A percentile compares a stretch with the other conserved stretches of the same genome.
Evolutionary conservation across 2,113 vertebrate genomes (phyloP).

Genomic region (Piaya cayana): DNA sequence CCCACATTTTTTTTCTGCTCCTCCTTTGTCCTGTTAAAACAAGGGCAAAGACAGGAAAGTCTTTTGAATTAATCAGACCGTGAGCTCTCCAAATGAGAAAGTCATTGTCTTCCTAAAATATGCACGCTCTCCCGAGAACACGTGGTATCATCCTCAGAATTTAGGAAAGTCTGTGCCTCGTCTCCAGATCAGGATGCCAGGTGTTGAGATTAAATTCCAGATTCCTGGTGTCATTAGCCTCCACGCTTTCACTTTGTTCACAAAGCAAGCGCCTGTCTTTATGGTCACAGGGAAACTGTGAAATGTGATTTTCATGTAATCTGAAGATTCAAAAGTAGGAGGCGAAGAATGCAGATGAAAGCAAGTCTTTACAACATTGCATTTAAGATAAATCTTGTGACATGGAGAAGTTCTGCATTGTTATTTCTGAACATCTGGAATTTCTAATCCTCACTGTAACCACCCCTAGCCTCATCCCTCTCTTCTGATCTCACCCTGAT

Average conservation of each 20-base stretch:
- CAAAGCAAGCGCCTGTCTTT: background rate
- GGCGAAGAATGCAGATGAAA: slow-evolving; percentile 2
- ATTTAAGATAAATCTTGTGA: slow-evolving; percentile 27
- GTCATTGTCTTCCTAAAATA: background rate
- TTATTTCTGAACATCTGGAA: slow-evolving; percentile 24
- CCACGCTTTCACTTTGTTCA: background rate
- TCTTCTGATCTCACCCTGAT: background rate
- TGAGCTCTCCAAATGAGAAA: background rate
- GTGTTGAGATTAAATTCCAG: background rate
- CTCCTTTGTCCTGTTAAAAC: background rate
- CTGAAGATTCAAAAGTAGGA: background rate
- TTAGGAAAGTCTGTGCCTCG: background rate
- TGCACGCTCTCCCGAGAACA: rapidly evolving
- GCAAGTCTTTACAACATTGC: background rate
- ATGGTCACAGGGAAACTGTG: slow-evolving; percentile 19
- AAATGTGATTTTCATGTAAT: slow-evolving; percentile 44
- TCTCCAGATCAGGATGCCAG: background rate
- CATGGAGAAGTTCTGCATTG: background rate
- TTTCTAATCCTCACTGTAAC: slow-evolving; percentile 4
- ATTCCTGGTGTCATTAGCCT: background rate
- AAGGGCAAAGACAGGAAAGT: background rate
- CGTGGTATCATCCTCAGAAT: background rate
- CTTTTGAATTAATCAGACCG: background rate
- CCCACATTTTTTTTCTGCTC: background rate
- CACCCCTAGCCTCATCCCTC: background rate